Evolutionary conservation across 2,113 vertebrate genomes (phyloP).

Genomic region (Urocitellus parryii): DNA sequence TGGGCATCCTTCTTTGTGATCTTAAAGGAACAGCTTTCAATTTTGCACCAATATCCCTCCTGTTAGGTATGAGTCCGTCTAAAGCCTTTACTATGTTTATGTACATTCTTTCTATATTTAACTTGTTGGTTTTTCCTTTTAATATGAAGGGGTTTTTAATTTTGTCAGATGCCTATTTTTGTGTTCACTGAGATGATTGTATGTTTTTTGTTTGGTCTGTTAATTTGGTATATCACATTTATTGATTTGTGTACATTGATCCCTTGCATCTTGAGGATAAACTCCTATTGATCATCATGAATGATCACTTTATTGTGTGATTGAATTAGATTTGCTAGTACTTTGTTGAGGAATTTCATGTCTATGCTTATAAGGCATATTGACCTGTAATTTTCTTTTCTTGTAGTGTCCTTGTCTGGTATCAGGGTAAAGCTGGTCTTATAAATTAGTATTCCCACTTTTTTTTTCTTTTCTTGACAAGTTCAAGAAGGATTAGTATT

Average conservation of each 20-base stretch:
- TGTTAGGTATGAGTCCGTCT: background rate
- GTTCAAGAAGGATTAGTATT: too few species aligned
- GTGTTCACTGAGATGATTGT: background rate
- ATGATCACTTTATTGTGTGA: background rate
- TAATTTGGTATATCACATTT: background rate
- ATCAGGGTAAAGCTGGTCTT: background rate
- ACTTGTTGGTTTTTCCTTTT: background rate
- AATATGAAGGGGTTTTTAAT: background rate
- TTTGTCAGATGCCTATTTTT: background rate
- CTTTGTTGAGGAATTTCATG: too few species aligned
- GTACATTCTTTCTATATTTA: background rate
- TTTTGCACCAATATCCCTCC: background rate
- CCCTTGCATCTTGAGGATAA: background rate
- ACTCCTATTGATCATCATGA: background rate
- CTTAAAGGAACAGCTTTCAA: background rate
- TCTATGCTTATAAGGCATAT: too few species aligned
- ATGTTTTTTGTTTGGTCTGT: background rate
- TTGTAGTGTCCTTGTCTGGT: background rate
- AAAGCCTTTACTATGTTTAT: background rate
- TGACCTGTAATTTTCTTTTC: background rate
- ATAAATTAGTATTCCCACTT: background rate
- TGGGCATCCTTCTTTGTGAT: background rate
- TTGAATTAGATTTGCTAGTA: too few species aligned
- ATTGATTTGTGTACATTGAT: background rate
- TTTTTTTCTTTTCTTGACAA: background rate